A percentile compares a stretch with the other conserved stretches of the same genome.
phyloP scores from a whole-genome alignment of 2,888 invertebrate species.

The Escarpia spicata region DNA sequence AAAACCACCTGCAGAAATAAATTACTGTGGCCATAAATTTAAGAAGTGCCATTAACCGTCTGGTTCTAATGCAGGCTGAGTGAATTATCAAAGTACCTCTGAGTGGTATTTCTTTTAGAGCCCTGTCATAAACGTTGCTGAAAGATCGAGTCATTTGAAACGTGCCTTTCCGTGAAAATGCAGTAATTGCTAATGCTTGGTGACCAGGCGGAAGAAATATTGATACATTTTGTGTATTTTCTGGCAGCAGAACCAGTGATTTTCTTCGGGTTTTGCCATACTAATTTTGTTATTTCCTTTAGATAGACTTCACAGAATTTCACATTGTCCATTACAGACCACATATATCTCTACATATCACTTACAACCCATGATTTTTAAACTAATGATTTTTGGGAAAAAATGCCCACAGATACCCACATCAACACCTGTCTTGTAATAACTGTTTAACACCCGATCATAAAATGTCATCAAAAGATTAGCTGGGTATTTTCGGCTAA shows the following conservation, averaged over 20 bases:
- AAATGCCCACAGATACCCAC: no score
- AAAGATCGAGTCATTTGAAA: neutral
- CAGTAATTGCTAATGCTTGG: neutral
- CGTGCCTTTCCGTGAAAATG: neutral
- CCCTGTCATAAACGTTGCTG: neutral
- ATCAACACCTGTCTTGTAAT: neutral
- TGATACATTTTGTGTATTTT: neutral
- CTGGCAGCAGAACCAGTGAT: neutral
- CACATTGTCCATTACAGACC: neutral
- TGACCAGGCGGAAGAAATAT: neutral
- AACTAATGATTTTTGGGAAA: no score
- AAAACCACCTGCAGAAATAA: slow-evolving; percentile 7
- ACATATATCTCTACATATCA: neutral
- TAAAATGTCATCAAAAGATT: neutral
- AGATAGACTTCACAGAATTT: neutral
- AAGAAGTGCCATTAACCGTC: neutral
- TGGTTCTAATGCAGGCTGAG: neutral
- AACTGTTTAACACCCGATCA: neutral
- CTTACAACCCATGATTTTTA: no score
- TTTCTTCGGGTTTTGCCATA: neutral
- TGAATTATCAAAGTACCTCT: neutral
- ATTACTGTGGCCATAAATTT: neutral
- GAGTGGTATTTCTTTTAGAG: neutral
- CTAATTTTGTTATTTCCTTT: neutral
- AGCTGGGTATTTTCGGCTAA: neutral